Evolutionary conservation across 2,113 vertebrate species (phyloP), one percentile per base, ranked within the genome.

Genomic region (Centropus bengalensis): DNA sequence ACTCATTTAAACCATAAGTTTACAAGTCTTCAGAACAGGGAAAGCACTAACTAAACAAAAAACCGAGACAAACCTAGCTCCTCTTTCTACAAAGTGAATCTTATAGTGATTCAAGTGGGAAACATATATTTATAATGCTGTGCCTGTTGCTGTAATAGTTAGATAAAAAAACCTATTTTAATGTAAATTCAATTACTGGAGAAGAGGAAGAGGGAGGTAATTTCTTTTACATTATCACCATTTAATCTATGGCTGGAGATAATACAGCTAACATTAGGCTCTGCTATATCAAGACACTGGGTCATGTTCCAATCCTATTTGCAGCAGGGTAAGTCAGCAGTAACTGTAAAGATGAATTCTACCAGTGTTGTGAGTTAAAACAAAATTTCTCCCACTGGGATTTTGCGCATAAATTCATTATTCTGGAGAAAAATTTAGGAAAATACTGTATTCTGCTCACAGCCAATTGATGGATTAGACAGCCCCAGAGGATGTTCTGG

Each of bases 381-480:
- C 21, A 27, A 17, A 42, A 75, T 60, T 81, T 79, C 66, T 64
- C 55, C 70, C 44, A 10, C 33, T 30, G 27, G 52, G 66, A 92
- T 69, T 82, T 86, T 62, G 62, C 42, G 52, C 8, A n/a, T 20
- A 36, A 73, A 79, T 71, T 63, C 24, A 42, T 89, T 62, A 52
- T 77, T 15, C 49, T 78, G 81, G 33, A 76, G 75, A 70, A 8
- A n/a, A 92, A 81, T 71, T 24, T 30, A 5, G 44, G 64, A 54
- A 82, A 45, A 54, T 15, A 27, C 0, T 63, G 70, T 32, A 81
- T 93, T 92, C 76, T 44, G 91, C 69, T 86, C 91, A 67, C 78
- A 91, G 49, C 33, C 30, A 68, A 32, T 55, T 93, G 95, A 92
- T 66, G 68, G 89, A 94, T 96, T 69, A 89, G 89, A 54, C 22